Percentiles rank a stretch among this genome's conserved stretches.
Evolutionary conservation across 2,113 vertebrate species (phyloP).

Genomic region (Vimba vimba): DNA sequence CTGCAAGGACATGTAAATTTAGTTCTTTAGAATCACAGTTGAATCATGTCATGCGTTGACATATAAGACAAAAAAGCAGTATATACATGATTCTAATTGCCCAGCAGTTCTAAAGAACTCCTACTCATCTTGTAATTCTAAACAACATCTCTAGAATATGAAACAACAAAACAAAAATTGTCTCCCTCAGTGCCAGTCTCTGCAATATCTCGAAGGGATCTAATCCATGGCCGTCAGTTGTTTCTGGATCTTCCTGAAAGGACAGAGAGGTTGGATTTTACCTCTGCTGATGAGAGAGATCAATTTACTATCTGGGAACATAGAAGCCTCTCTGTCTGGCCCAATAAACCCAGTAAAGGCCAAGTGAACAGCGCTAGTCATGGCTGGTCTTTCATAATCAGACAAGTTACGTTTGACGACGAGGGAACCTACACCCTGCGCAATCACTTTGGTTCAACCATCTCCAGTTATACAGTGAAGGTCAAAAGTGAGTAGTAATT

Average conservation of each 20-base stretch:
- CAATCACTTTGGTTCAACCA: constrained; percentile 56
- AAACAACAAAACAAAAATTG: background rate
- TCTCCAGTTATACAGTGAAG: constrained; percentile 57
- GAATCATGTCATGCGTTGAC: background rate
- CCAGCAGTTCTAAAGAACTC: no score
- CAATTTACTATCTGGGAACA: background rate
- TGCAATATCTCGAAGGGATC: background rate
- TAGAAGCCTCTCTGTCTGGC: accelerated
- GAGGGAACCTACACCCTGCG: constrained; percentile 64
- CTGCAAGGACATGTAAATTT: background rate
- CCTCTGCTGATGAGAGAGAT: background rate
- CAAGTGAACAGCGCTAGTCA: constrained; percentile 48
- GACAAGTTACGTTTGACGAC: constrained; percentile 63
- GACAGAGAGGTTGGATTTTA: constrained; percentile 56
- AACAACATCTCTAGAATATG: background rate
- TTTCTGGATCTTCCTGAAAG: constrained; percentile 61
- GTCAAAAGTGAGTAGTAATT: constrained; percentile 63
- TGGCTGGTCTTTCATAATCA: constrained; percentile 54
- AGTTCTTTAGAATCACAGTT: background rate
- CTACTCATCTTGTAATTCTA: background rate
- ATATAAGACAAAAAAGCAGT: background rate
- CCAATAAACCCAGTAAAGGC: background rate
- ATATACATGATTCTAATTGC: background rate
- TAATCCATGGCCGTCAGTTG: constrained; percentile 60
- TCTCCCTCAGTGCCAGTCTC: background rate